Evolutionary conservation across 2,113 vertebrate species (phyloP), one percentile per base, ranked within the genome.

Genomic region (Serilophus lunatus): DNA sequence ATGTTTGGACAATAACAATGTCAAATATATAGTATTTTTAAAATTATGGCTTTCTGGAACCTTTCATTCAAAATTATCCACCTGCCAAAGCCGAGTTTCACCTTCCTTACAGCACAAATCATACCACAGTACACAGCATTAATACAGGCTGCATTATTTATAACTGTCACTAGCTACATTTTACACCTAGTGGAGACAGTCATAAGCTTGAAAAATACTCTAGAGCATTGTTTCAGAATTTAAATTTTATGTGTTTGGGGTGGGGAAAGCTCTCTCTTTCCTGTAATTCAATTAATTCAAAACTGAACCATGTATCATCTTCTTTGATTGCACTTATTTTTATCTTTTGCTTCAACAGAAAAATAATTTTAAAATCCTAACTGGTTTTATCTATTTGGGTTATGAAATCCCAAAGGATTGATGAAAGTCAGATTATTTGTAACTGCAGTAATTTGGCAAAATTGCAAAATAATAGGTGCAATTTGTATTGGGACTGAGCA

Each of bases 111-210:
- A 79, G 53, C 57, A 91, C 45, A 79, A 68, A 89, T 64, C 57
- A 49, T 19, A 59, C 36, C 53, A 60, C 10, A 64, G 31, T 19
- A 71, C 35, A 19, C 6, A 36, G 74, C 20, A 68, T 84, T 81
- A 92, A 44, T 36, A 45, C 9, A 72, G 81, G 28, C 74, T 87
- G n/a, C 31, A 64, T 77, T 93, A 93, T 90, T 95, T 93, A 72
- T 60, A 57, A 56, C 77, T 84, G 60, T 78, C 83, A 71, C 65
- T 47, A 82, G 77, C 68, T 68, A 49, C 59, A 53, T 91, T 93
- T 86, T 60, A 81, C 44, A 19, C 22, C 36, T 45, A 56, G 31
- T 53, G 28, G 31, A 84, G 13, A 49, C 15, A 78, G 53, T 13
- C 69, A 76, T 53, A 92, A 89, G 40, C 45, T 57, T 92, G 57